Conservation (phyloP, 2,797 vertebrate genomes). For the Anguilla marmorata region DNA sequence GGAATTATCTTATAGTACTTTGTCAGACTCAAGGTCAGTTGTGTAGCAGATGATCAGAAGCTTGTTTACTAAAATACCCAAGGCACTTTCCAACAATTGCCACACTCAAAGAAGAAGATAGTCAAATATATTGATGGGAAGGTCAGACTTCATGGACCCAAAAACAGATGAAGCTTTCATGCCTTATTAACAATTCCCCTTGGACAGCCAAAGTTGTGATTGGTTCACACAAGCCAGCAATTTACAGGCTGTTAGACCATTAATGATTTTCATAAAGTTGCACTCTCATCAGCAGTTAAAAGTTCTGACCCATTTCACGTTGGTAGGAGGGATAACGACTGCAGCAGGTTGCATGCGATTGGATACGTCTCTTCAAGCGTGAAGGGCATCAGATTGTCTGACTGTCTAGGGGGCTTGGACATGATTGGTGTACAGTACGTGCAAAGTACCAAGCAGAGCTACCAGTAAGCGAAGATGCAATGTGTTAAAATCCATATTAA, state of each 20-base stretch:
- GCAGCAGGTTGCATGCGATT: neutral
- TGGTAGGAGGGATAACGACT: neutral
- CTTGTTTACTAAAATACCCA: neutral
- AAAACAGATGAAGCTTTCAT: neutral
- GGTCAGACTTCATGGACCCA: neutral
- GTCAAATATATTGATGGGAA: slow-evolving; percentile 9
- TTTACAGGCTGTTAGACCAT: neutral
- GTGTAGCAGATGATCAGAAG: neutral
- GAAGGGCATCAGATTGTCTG: neutral
- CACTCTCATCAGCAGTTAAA: neutral
- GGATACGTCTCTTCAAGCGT: neutral
- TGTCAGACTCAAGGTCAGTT: neutral
- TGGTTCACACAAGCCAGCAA: neutral
- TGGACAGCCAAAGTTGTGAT: neutral
- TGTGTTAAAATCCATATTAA: too few species aligned
- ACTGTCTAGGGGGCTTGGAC: neutral
- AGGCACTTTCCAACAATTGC: neutral
- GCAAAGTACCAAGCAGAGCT: neutral
- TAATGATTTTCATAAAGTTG: neutral
- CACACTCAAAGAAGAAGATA: neutral
- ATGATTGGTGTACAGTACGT: neutral
- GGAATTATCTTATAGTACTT: neutral
- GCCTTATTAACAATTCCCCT: neutral
- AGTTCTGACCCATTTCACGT: neutral
- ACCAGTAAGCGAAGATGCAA: neutral